Base-by-base conservation (phyloP, 2,113 vertebrate genomes). In the Myotis yumanensis region DNA sequence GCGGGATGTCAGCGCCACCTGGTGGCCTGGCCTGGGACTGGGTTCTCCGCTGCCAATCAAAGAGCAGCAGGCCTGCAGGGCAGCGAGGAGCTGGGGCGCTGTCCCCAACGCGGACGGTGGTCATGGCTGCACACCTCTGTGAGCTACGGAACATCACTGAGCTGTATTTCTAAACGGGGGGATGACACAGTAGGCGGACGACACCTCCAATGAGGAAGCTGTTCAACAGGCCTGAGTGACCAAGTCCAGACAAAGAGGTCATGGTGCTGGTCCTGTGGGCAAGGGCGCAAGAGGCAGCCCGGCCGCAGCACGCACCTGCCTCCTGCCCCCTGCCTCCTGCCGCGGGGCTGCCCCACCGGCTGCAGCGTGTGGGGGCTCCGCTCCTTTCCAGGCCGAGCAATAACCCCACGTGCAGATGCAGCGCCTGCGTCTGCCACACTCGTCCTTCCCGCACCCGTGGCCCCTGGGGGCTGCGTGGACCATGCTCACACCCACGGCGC, bases 171-270 rank as follows among this genome's bases (percentile, higher is more conserved):
- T 8, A 25, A 30, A 75, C 12, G 40, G 18, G 4, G 1, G 17
- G 28, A 3, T 10, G 2, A 5, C 3, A 3, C 2, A 37, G 28
- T 1, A 11, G 1, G 23, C 10, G 14, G 54, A 12, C 37, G 25
- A 30, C 54, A 18, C 20, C 43, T 14, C 51, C 48, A 8, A 17
- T 12, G 25, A 54, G 14, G 40, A 62, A 40, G 35, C 4, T 23
- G 18, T 35, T 28, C 59, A 59, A 22, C 59, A 40, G 3, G 16
- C 20, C 64, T 4, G 30, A 17, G 35, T 18, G 69, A 52, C 71
- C 11, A 15, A n/a, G 37, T 25, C 18, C 8, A 43, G 5, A 37
- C 66, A 25, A 30, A 7, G 23, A 9, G 16, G 10, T 46, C 18
- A 5, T 3, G 2, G 57, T 30, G 40, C 40, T 16, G 43, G 43